Evolutionary conservation across 2,888 invertebrate species (phyloP).

Genomic region (Dascillus cervinus): DNA sequence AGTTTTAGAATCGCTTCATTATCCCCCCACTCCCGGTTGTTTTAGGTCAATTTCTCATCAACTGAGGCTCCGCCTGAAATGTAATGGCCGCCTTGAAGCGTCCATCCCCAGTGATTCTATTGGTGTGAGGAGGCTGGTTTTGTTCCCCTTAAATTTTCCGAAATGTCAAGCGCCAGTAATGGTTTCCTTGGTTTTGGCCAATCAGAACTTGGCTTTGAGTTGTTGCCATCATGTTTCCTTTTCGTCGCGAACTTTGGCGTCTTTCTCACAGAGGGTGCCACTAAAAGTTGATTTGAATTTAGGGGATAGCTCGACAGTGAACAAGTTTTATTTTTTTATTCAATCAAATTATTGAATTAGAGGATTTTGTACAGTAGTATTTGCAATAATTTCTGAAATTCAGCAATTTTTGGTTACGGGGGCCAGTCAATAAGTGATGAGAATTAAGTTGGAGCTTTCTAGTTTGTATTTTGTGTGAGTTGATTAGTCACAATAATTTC

Average conservation of each 20-base stretch:
- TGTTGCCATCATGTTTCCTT: slow-evolving; percentile 15
- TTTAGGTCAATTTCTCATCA: slow-evolving; percentile 20
- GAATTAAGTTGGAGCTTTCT: too few species aligned
- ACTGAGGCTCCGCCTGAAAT: slow-evolving; percentile 33
- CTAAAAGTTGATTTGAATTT: too few species aligned
- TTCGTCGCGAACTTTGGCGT: slow-evolving; percentile 17
- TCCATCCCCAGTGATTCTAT: slow-evolving; percentile 20
- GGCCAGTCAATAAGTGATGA: too few species aligned
- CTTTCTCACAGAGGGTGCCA: slow-evolving; percentile 28
- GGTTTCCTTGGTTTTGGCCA: slow-evolving; percentile 44
- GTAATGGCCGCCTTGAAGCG: slow-evolving; percentile 34
- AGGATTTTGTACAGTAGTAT: too few species aligned
- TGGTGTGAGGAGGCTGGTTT: slow-evolving; percentile 36
- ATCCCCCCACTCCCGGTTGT: slow-evolving; percentile 11
- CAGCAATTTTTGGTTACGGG: too few species aligned
- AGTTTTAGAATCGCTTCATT: slow-evolving; percentile 22
- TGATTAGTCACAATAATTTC: too few species aligned
- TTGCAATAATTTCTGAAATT: too few species aligned
- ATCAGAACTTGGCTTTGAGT: slow-evolving; percentile 27
- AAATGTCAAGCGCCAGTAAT: slow-evolving; percentile 43
- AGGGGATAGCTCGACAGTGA: too few species aligned
- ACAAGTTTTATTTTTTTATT: too few species aligned
- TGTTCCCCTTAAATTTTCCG: slow-evolving; percentile 32
- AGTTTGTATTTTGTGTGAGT: too few species aligned
- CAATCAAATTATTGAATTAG: too few species aligned